A percentile compares a stretch with the other conserved stretches of the same genome.
Conservation (phyloP, 2,113 vertebrate species). For the Irena cyanogastra region DNA sequence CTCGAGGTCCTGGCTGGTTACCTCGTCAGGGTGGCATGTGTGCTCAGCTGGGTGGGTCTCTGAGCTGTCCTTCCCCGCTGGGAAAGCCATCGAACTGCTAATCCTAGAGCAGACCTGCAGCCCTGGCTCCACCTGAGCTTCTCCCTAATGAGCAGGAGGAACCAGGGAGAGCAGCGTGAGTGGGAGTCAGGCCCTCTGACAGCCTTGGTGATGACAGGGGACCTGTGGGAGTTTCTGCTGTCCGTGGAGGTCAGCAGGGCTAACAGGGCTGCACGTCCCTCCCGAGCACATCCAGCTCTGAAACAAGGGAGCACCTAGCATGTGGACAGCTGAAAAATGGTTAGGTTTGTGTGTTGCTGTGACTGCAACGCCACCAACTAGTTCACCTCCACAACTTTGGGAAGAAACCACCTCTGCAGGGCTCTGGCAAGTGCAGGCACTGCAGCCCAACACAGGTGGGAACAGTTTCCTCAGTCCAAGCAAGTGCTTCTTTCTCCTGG, state of each 20-base stretch:
- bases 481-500: not conserved
- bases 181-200: not conserved
- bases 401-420: rapidly evolving
- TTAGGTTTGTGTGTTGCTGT: not conserved
- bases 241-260: not conserved
- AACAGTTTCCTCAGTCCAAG: not conserved
- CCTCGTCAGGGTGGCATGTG: not conserved
- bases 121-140: not conserved
- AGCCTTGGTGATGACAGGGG: not conserved
- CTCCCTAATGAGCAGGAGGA: not conserved
- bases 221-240: not conserved
- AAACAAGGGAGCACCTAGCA: not conserved
- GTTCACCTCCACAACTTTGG: not conserved
- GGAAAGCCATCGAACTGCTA: not conserved
- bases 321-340: rapidly evolving
- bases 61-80: not conserved
- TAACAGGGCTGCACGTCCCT: not conserved
- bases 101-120: not conserved
- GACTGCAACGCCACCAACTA: not conserved
- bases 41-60: not conserved
- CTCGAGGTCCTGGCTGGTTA: not conserved
- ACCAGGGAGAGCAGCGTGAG: not conserved
- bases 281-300: not conserved
- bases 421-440: not conserved
- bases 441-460: not conserved